Evolutionary conservation across 1,140 invertebrate genomes (phyloP), one percentile per base, ranked within the genome.

Genomic region (Zaprionus africanus): DNA sequence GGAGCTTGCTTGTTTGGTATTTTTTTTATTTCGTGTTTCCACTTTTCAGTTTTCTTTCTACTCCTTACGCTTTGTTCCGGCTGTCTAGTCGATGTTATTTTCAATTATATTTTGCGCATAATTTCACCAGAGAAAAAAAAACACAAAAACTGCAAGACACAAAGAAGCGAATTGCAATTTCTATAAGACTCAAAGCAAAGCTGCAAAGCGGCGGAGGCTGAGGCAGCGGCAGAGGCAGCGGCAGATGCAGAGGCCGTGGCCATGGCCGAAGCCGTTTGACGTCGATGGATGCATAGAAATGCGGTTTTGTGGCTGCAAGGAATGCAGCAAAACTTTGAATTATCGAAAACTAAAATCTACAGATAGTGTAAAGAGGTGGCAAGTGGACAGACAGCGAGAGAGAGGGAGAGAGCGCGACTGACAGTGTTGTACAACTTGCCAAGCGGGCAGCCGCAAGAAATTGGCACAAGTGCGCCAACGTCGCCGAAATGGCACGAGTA

Each of bases 261-360:
- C 60, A 7, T 31, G 26, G 36, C 22, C 36, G 61, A 76, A 77
- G 67, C 59, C 51, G 69, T 71, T 67, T 43, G 70, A 67, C 76
- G 38, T n/a, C 19, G 79, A 67, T 26, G 43, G 49, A 68, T 60
- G 46, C 19, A 54, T 74, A 58, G 46, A 72, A 80, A 83, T 88
- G 81, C 68, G 84, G 84, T 87, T 87, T 88, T 86, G 82, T 56
- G 82, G 82, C 82, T 84, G 49, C 26, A 53, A 81, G 84, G 84
- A 87, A 87, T 88, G 81, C 46, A 67, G 36, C 72, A 72, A 80
- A 86, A 62, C 72, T 86, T 76, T 65, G 77, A 80, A 82, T 88
- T 79, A 87, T 84, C 78, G 67, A 87, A 83, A 88, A 86, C 61
- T 22, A 72, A 87, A 87, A 87, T 87, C 77, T 69, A 66, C 64